Evolutionary conservation across 2,797 vertebrate species (phyloP), one percentile per base, ranked within the genome.

Genomic region (Psittacula echo): DNA sequence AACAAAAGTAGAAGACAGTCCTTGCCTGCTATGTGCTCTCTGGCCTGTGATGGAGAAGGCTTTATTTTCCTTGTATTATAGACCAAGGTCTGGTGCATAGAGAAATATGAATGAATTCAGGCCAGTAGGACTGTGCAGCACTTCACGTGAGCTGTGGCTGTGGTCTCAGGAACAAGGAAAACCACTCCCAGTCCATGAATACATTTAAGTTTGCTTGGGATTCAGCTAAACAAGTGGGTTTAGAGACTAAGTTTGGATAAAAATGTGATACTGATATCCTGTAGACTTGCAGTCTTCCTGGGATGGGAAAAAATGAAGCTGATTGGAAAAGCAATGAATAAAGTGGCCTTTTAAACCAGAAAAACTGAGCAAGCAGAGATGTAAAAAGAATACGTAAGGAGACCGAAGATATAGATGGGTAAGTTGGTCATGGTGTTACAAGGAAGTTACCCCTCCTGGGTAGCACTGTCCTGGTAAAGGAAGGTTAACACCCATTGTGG

Each of bases 31-130:
- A 13, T 1, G 0, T 65, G 37, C 29, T 79, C 53, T 85, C 58
- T 53, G 71, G 67, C 37, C 48, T 90, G 64, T 76, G 42, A 7
- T 1, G 4, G 64, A 60, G 73, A 79, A 75, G 29, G 5, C 12
- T 70, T 78, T 30, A 24, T 78, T 88, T 58, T 42, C 53, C 39
- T 39, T 42, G 8, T 58, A 5, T 44, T 71, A 34, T 5, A 77
- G 47, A 29, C 27, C 1, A 4, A 53, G 32, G 6, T 41, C 42
- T 74, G 22, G 22, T n/a, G 11, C 19, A 32, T 7, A 82, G 81
- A 82, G 48, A 27, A 0, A 0, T 4, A 6, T 22, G 60, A 48
- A 61, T 30, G 45, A 54, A n/a, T 68, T 85, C 7, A 45, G 45
- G 60, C 60, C 61, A 86, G 30, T 30, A 30, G 44, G 20, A 72